Evolutionary conservation across 2,888 invertebrate genomes (phyloP).

Genomic region (Heliconius sara): DNA sequence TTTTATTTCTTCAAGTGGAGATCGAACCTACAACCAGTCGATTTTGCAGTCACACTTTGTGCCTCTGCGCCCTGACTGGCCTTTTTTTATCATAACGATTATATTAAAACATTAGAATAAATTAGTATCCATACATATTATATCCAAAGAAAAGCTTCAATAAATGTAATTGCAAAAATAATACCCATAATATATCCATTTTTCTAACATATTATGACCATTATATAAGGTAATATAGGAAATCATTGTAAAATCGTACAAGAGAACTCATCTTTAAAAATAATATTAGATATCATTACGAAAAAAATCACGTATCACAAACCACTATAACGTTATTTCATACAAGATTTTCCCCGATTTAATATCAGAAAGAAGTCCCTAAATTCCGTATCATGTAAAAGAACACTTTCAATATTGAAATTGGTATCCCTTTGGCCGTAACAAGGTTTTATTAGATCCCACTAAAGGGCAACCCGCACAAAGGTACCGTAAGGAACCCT

Average conservation of each 20-base stretch:
- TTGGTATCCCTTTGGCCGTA: constrained; percentile 84
- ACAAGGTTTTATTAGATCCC: constrained; percentile 85
- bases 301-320: constrained; percentile 49
- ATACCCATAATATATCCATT: not conserved
- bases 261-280: constrained; percentile 15
- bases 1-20: too few species aligned
- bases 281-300: constrained; percentile 35
- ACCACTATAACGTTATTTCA: constrained; percentile 58
- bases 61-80: too few species aligned
- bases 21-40: too few species aligned
- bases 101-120: not conserved
- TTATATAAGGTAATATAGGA: not conserved
- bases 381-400: constrained; percentile 84
- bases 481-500: constrained; percentile 82
- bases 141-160: not conserved
- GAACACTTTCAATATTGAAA: constrained; percentile 84
- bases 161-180: not conserved
- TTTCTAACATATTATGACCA: not conserved
- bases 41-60: too few species aligned
- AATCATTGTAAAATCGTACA: not conserved
- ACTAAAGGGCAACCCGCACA: constrained; percentile 83
- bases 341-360: constrained; percentile 76
- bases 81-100: not conserved
- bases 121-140: not conserved
- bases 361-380: constrained; percentile 81